A percentile compares a stretch with the other conserved stretches of the same genome.
Conservation (phyloP, 2,113 vertebrate species). For the Camelus bactrianus region DNA sequence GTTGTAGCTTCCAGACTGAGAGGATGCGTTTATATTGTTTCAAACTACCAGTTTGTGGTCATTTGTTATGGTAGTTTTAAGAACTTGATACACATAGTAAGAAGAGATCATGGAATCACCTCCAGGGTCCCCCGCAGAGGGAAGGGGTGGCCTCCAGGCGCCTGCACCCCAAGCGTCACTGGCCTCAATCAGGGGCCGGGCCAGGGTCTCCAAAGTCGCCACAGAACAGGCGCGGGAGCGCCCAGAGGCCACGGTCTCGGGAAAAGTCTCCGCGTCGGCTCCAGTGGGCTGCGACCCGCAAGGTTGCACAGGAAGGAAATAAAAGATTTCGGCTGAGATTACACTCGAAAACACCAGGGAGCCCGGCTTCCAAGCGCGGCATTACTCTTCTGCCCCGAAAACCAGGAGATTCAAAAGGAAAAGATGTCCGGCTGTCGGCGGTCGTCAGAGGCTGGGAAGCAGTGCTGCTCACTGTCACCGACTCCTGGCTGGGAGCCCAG, state of each 20-base stretch:
- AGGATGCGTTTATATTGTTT: neutral
- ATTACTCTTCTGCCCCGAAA: neutral
- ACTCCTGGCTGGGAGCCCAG: fast-evolving
- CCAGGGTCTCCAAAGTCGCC: neutral
- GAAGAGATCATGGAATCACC: neutral
- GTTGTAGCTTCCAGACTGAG: no score
- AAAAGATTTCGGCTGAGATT: neutral
- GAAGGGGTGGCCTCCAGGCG: neutral
- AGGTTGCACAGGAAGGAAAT: neutral
- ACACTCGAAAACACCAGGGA: neutral
- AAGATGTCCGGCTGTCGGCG: neutral
- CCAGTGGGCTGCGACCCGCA: neutral
- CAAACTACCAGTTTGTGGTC: fast-evolving
- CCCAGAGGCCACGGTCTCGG: neutral
- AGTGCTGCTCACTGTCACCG: neutral
- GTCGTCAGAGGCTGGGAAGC: neutral
- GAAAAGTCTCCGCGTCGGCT: neutral
- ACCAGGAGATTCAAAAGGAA: neutral
- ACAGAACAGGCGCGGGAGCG: neutral
- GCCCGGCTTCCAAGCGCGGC: neutral
- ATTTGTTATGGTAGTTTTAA: neutral
- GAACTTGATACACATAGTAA: neutral
- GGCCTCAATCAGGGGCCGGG: neutral
- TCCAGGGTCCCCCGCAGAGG: neutral
- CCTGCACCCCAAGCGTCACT: neutral